A percentile compares a stretch with the other conserved stretches of the same genome.
These are phyloP conservation scores for Planococcus citri DNA, from an alignment of 1,140 invertebrate genomes.

Conservation along the genomic window DNA sequence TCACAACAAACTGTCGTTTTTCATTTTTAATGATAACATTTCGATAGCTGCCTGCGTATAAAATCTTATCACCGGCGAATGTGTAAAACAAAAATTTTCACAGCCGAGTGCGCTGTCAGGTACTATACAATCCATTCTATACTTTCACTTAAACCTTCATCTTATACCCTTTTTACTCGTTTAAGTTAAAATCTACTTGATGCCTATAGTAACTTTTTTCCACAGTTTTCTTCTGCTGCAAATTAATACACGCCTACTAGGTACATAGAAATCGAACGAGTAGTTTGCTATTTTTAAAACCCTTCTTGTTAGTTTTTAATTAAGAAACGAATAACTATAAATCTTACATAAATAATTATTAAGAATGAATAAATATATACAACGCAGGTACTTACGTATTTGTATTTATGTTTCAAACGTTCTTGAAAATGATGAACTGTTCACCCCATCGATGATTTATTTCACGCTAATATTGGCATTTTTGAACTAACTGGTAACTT, in stretches of 20 bases:
- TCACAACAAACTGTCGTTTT: not conserved
- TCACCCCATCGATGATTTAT: too few species aligned
- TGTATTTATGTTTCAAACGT: too few species aligned
- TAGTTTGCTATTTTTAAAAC: too few species aligned
- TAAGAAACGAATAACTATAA: too few species aligned
- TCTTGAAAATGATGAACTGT: too few species aligned
- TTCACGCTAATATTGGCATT: too few species aligned
- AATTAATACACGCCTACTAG: not conserved
- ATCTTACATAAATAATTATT: too few species aligned
- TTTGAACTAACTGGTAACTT: too few species aligned
- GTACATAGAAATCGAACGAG: too few species aligned
- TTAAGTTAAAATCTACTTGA: not conserved
- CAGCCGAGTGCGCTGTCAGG: slow-evolving; percentile 4
- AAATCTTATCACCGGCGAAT: not conserved
- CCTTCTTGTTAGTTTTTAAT: too few species aligned
- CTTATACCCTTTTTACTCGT: not conserved
- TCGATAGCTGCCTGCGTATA: not conserved
- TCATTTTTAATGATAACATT: slow-evolving; percentile 4
- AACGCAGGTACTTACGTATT: too few species aligned
- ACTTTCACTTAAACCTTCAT: not conserved
- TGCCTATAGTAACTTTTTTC: not conserved
- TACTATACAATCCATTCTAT: not conserved
- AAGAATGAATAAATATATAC: too few species aligned
- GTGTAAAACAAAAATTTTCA: not conserved
- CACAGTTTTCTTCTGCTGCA: not conserved